Evolutionary conservation across 2,113 vertebrate species (phyloP).

Genomic region (Gracilinanus agilis): DNA sequence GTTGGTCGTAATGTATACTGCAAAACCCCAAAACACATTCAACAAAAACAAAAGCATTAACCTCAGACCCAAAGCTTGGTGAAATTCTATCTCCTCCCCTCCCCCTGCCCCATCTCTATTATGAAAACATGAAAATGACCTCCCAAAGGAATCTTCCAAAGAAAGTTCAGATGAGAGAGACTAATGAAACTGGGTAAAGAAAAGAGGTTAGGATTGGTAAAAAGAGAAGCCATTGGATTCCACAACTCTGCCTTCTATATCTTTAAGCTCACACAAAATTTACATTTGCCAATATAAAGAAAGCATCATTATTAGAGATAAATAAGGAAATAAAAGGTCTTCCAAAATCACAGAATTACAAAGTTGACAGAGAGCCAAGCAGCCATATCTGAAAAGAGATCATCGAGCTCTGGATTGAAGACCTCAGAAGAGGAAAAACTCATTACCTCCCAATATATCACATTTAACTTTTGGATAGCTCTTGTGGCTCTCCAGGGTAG

Average conservation of each 20-base stretch:
- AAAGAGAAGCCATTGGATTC: conserved; percentile 44
- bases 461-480: neutral
- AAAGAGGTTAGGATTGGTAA: conserved; percentile 51
- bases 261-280: conserved; percentile 56
- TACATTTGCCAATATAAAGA: conserved; percentile 39
- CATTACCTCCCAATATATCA: neutral
- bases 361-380: neutral
- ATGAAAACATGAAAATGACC: conserved; percentile 82
- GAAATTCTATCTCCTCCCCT: conserved; percentile 81
- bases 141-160: conserved; percentile 72
- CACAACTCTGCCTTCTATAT: conserved; percentile 37
- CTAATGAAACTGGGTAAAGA: conserved; percentile 54
- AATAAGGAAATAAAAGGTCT: conserved; percentile 3
- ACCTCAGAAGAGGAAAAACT: neutral
- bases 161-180: conserved; percentile 74
- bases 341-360: neutral
- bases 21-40: conserved; percentile 77
- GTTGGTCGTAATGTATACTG: conserved; percentile 72
- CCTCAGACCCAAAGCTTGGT: conserved; percentile 77
- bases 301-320: conserved; percentile 26
- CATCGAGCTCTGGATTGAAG: neutral
- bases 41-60: conserved; percentile 86
- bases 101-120: conserved; percentile 69
- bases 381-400: neutral
- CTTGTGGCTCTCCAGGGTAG: neutral